phyloP scores from a whole-genome alignment of 2,797 vertebrate species.

The Poecilia velifera region DNA sequence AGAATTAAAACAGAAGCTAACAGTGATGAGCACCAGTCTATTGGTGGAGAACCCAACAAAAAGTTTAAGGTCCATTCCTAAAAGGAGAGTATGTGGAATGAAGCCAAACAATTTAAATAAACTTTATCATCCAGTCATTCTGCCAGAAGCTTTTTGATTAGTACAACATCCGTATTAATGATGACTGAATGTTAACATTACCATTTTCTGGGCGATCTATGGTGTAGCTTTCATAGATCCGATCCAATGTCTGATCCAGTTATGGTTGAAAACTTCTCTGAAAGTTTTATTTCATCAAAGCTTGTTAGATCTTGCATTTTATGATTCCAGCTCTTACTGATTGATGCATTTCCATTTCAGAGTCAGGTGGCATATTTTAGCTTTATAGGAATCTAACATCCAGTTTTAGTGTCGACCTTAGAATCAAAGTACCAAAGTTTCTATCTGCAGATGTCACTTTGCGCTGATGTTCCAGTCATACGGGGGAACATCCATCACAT shows the following conservation, averaged over 20 bases:
- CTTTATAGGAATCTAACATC: neutral
- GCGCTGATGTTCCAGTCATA: conserved; percentile 41
- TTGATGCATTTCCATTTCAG: conserved; percentile 3
- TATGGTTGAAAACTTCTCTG: neutral
- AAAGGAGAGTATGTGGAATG: neutral
- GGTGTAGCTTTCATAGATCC: neutral
- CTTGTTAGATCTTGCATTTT: neutral
- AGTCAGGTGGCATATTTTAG: neutral
- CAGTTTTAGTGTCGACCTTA: conserved; percentile 24
- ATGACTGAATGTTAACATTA: neutral
- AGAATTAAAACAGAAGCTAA: too few species aligned
- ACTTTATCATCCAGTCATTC: neutral
- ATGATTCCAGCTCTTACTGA: neutral
- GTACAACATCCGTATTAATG: neutral
- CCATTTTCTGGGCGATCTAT: neutral
- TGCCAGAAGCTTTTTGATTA: neutral
- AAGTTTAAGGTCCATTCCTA: neutral
- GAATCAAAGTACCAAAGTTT: conserved; percentile 39
- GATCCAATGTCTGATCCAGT: neutral
- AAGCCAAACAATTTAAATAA: neutral
- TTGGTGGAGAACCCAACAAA: neutral
- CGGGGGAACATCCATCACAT: conserved; percentile 53
- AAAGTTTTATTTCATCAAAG: neutral
- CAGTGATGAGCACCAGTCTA: too few species aligned
- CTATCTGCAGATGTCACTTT: conserved; percentile 27